Evolutionary conservation across 2,797 vertebrate species (phyloP).

Genomic region (Phalloptychus januarius): DNA sequence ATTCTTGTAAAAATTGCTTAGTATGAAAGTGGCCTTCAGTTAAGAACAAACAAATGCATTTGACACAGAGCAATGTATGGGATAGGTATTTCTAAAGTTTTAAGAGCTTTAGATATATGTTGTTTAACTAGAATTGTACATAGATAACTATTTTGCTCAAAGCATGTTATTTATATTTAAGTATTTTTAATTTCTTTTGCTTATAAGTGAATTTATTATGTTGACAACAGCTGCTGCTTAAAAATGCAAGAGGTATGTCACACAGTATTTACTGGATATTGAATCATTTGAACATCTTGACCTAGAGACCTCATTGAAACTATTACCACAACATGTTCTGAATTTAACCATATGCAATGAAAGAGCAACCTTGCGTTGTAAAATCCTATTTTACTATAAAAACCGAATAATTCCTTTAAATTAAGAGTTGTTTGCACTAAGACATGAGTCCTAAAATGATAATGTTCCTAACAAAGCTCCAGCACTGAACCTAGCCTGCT

Average conservation of each 20-base stretch:
- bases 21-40: slow-evolving; percentile 80
- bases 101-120: slow-evolving; percentile 64
- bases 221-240: slow-evolving; percentile 73
- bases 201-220: slow-evolving; percentile 67
- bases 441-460: slow-evolving; percentile 55
- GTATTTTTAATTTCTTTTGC: slow-evolving; percentile 78
- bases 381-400: slow-evolving; percentile 72
- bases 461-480: slow-evolving; percentile 66
- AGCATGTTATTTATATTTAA: slow-evolving; percentile 82
- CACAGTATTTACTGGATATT: slow-evolving; percentile 68
- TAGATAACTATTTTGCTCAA: slow-evolving; percentile 78
- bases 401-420: slow-evolving; percentile 52
- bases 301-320: slow-evolving; percentile 68
- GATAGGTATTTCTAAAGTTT: slow-evolving; percentile 70
- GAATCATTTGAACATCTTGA: slow-evolving; percentile 60
- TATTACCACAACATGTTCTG: slow-evolving; percentile 65
- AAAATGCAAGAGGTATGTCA: slow-evolving; percentile 69
- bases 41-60: slow-evolving; percentile 64
- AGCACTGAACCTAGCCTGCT: slow-evolving; percentile 67
- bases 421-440: slow-evolving; percentile 73
- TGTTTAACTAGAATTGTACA: slow-evolving; percentile 73
- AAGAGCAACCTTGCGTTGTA: slow-evolving; percentile 75
- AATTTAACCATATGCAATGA: slow-evolving; percentile 78
- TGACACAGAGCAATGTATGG: slow-evolving; percentile 80
- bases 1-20: slow-evolving; percentile 68